phyloP scores from a whole-genome alignment of 37 sponge, comb jelly and placozoan species.

The Oscarella lobularis region DNA sequence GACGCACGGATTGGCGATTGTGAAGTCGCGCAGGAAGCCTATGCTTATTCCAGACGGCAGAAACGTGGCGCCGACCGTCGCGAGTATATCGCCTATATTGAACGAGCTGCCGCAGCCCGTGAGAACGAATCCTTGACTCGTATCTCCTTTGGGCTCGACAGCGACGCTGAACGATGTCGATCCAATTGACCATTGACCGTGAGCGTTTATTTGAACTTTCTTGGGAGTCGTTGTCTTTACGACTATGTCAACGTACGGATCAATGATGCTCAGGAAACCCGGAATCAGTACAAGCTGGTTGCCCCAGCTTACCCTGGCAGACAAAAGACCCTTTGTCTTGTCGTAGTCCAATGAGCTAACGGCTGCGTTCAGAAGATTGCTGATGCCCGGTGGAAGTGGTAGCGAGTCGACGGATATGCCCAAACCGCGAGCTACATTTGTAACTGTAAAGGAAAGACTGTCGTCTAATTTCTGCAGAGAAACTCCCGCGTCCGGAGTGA shows the following conservation, averaged over 20 bases:
- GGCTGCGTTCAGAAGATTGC: background rate
- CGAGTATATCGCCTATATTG: no score
- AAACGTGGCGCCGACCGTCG: no score
- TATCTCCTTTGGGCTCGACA: background rate
- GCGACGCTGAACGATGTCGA: background rate
- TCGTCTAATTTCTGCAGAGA: no score
- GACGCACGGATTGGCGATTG: background rate
- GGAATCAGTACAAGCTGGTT: background rate
- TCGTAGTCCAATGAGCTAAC: background rate
- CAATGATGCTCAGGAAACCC: background rate
- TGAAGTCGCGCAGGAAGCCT: no score
- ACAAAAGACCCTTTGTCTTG: background rate
- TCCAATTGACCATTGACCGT: background rate
- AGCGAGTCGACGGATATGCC: background rate
- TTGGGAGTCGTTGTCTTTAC: background rate
- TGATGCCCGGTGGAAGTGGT: background rate
- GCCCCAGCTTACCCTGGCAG: background rate
- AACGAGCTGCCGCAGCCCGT: no score
- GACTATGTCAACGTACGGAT: background rate
- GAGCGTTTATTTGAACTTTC: background rate
- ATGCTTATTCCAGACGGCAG: no score
- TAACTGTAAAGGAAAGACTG: no score
- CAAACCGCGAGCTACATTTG: no score
- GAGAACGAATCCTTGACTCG: no score
- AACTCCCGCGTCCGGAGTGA: background rate